phyloP scores from a whole-genome alignment of 2,888 invertebrate species.

The Agrochola lychnidis region DNA sequence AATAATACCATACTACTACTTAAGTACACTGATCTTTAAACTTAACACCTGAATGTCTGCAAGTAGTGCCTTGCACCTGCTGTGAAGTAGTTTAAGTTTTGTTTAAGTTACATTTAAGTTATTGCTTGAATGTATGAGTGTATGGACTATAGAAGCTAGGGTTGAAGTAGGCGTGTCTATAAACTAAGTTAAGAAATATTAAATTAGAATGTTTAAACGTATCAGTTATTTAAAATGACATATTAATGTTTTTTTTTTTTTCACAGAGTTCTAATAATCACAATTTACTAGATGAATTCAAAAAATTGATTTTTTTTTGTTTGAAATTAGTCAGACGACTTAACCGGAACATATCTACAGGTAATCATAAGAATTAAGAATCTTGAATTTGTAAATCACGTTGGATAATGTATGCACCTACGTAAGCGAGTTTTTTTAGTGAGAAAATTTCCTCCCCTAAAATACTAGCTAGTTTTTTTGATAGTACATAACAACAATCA shows the following conservation, averaged over 20 bases:
- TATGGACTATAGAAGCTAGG: not conserved
- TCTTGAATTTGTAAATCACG: not conserved
- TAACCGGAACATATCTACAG: not conserved
- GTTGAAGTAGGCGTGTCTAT: not conserved
- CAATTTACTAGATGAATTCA: not conserved
- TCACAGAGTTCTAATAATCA: not conserved
- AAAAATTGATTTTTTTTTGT: too few relatives aligned
- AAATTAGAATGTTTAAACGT: not conserved
- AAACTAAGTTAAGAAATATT: not conserved
- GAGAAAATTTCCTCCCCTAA: too few relatives aligned
- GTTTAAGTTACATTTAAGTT: conserved; percentile 47
- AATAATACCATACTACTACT: conserved; percentile 23
- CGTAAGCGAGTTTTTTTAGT: not conserved
- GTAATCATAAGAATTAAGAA: not conserved
- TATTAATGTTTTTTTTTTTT: not conserved
- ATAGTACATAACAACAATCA: not conserved
- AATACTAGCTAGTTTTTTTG: not conserved
- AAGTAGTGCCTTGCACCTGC: conserved; percentile 45
- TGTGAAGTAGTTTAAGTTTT: conserved; percentile 23
- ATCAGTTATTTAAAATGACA: not conserved
- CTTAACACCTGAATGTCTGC: conserved; percentile 40
- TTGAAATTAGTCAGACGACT: not conserved
- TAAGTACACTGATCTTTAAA: conserved; percentile 44
- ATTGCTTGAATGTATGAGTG: conserved; percentile 14
- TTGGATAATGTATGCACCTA: not conserved